Evolutionary conservation across 2,888 invertebrate species (phyloP), one percentile per base, ranked within the genome.

Genomic region (Carpatolechia fugitivella): DNA sequence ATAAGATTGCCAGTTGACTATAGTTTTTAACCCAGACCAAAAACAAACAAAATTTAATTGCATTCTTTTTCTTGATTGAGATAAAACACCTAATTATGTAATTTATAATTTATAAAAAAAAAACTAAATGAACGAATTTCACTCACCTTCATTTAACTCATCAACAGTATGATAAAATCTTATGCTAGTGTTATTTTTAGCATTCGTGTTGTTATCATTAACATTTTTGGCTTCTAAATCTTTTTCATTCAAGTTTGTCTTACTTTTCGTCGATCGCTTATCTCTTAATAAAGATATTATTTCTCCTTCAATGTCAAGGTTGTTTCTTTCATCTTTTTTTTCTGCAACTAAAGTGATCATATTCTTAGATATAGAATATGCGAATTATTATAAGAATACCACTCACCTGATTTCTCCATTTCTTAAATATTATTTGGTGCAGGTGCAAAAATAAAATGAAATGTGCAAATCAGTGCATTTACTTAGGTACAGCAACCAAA

Each of bases 71-170:
- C n/a, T n/a, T n/a, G n/a, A n/a, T n/a, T n/a, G n/a, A n/a, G n/a
- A n/a, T n/a, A n/a, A n/a, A n/a, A n/a, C n/a, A n/a, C n/a, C n/a
- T n/a, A n/a, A n/a, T n/a, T n/a, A n/a, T n/a, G n/a, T n/a, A n/a
- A n/a, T n/a, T n/a, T n/a, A n/a, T n/a, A n/a, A n/a, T n/a, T n/a
- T n/a, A n/a, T n/a, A n/a, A n/a, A n/a, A n/a, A n/a, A n/a, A n/a
- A n/a, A n/a, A n/a, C n/a, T n/a, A n/a, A n/a, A n/a, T n/a, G n/a
- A n/a, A n/a, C n/a, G n/a, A n/a, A n/a, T n/a, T n/a, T 0, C 4
- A 10, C 38, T 24, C 69, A 85, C 85, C 84, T 79, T 83, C 81
- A 65, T 85, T 80, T 0, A 83, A 48, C 62, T 88, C 89, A 61
- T 89, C 85, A 1, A 82, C 58, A 1, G 76, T 70, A 36, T 82